A percentile compares a stretch with the other conserved stretches of the same genome.
These are phyloP conservation scores for Atopsyche davidsoni DNA, from an alignment of 1,140 invertebrate species.

Conservation along the genomic window DNA sequence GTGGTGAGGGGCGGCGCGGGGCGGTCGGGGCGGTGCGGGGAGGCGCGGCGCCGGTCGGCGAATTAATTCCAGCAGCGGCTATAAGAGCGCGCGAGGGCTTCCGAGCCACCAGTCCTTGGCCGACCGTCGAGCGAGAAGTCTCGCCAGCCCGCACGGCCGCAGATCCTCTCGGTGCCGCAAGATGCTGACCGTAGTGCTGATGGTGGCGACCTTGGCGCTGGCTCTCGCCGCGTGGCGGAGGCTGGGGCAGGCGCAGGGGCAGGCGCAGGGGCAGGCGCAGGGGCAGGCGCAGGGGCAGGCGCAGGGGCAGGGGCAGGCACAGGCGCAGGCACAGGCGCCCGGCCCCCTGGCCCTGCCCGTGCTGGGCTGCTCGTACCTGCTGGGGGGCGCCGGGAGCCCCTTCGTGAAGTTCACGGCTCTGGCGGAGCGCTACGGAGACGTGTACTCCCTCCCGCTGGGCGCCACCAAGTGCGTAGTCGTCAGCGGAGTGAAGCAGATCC, in stretches of 20 bases:
- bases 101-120: no score
- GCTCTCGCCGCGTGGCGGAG: background rate
- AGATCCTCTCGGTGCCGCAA: no score
- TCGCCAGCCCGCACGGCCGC: no score
- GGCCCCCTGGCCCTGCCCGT: constrained; percentile 65
- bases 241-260: no score
- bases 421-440: constrained; percentile 65
- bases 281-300: background rate
- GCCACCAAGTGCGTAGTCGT: constrained; percentile 66
- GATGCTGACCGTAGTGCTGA: background rate
- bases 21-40: no score
- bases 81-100: no score
- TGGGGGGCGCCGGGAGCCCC: constrained; percentile 60
- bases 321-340: constrained; percentile 39
- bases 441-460: constrained; percentile 69
- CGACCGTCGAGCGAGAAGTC: no score
- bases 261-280: background rate
- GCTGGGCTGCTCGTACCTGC: constrained; percentile 63
- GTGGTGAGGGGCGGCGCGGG: no score
- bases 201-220: background rate
- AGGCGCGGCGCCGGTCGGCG: no score
- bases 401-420: constrained; percentile 68
- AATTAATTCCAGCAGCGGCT: no score
- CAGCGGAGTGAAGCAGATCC: constrained; percentile 65
- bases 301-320: no score